phyloP scores from a whole-genome alignment of 2,888 invertebrate genomes.

The Acleris emargana region DNA sequence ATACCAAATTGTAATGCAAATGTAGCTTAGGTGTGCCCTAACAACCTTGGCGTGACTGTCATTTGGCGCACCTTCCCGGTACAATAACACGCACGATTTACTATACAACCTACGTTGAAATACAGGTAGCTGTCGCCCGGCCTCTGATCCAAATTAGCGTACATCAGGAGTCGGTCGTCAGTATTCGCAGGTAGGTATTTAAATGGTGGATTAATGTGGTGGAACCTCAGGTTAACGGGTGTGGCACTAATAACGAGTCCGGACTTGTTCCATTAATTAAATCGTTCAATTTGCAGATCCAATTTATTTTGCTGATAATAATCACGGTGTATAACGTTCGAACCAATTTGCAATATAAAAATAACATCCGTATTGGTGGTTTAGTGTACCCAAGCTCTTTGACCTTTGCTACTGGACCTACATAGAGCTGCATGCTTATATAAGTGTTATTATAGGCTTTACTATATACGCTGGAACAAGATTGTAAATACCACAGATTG shows the following conservation, averaged over 20 bases:
- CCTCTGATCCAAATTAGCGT: constrained; percentile 17
- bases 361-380: not conserved
- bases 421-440: no score
- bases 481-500: no score
- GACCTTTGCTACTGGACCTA: no score
- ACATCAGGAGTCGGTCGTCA: constrained; percentile 10
- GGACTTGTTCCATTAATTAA: constrained; percentile 51
- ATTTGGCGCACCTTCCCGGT: constrained; percentile 30
- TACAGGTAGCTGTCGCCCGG: not conserved
- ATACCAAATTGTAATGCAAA: constrained; percentile 8
- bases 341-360: not conserved
- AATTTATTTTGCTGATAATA: constrained; percentile 30
- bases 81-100: constrained; percentile 28
- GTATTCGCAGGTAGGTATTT: constrained; percentile 30
- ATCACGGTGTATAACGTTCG: constrained; percentile 16
- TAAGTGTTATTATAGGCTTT: no score
- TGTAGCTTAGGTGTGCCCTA: constrained; percentile 18
- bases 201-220: constrained; percentile 50
- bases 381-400: not conserved
- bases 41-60: constrained; percentile 28
- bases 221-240: constrained; percentile 56
- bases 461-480: no score
- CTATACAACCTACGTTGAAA: constrained; percentile 19
- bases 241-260: constrained; percentile 48
- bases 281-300: constrained; percentile 31